Evolutionary conservation across 2,797 vertebrate genomes (phyloP).

Genomic region (Siniperca scherzeri): DNA sequence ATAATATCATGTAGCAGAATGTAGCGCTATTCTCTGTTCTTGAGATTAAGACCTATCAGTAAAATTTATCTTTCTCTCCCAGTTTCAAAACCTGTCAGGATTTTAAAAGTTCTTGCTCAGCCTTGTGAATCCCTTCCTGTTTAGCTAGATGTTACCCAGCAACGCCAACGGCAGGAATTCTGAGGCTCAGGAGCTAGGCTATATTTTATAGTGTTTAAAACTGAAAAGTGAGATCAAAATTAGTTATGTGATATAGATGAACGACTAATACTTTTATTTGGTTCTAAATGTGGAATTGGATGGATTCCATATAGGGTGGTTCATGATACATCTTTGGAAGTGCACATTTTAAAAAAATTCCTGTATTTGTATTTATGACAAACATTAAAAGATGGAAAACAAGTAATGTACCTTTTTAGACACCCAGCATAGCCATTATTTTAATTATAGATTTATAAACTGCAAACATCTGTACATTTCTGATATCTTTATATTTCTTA

Average conservation of each 20-base stretch:
- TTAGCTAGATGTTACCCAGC: too few species aligned
- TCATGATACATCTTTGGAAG: background rate
- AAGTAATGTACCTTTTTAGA: background rate
- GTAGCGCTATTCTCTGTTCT: background rate
- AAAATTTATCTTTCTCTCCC: background rate
- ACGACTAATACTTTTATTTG: background rate
- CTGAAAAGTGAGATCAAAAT: background rate
- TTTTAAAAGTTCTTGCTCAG: background rate
- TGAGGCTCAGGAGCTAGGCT: too few species aligned
- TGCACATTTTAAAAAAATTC: background rate
- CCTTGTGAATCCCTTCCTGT: background rate
- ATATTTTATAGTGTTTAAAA: background rate
- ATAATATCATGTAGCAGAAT: background rate
- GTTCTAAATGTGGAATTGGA: background rate
- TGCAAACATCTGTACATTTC: background rate
- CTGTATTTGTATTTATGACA: background rate
- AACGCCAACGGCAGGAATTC: background rate
- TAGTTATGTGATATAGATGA: background rate
- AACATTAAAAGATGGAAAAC: background rate
- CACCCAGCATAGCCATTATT: background rate
- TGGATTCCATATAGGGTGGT: background rate
- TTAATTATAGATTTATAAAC: conserved; percentile 1
- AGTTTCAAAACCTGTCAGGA: background rate
- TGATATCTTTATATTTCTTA: background rate
- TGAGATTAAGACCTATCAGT: background rate